Percentiles rank a stretch among this genome's conserved stretches.
These are phyloP conservation scores for Hirtodrosophila cameraria DNA, from an alignment of 2,888 invertebrate species.

Conservation along the genomic window DNA sequence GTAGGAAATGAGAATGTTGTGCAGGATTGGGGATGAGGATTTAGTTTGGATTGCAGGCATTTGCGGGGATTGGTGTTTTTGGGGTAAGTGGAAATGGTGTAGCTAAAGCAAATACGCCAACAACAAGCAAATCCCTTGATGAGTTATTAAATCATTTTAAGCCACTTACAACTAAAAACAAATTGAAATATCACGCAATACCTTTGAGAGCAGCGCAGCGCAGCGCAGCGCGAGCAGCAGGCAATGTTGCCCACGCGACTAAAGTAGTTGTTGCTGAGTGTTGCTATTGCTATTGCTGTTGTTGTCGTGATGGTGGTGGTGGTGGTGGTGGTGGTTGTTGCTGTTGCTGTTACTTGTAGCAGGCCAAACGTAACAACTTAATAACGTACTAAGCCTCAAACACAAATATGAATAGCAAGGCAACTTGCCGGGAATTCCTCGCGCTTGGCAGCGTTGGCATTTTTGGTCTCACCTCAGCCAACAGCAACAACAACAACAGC, in stretches of 20 bases:
- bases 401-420: slow-evolving; percentile 79
- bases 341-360: slow-evolving; percentile 64
- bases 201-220: slow-evolving; percentile 62
- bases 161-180: slow-evolving; percentile 81
- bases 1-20: slow-evolving; percentile 9
- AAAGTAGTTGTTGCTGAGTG: slow-evolving; percentile 21
- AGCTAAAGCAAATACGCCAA: slow-evolving; percentile 74
- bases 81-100: slow-evolving; percentile 17
- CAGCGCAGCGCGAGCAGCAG: slow-evolving; percentile 9
- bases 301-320: too few species aligned
- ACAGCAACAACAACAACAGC: too few species aligned
- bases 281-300: slow-evolving; percentile 36
- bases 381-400: slow-evolving; percentile 79
- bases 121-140: slow-evolving; percentile 80
- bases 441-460: slow-evolving; percentile 59
- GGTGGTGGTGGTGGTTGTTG: slow-evolving; percentile 23
- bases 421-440: slow-evolving; percentile 50
- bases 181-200: slow-evolving; percentile 81
- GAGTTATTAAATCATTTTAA: slow-evolving; percentile 82
- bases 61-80: slow-evolving; percentile 1
- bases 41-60: too few species aligned
- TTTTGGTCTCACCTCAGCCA: slow-evolving; percentile 69
- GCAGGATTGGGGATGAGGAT: too few species aligned
- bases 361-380: slow-evolving; percentile 78
- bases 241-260: slow-evolving; percentile 60